Evolutionary conservation across 2,888 invertebrate genomes (phyloP).

Genomic region (Tubulanus polymorphus): DNA sequence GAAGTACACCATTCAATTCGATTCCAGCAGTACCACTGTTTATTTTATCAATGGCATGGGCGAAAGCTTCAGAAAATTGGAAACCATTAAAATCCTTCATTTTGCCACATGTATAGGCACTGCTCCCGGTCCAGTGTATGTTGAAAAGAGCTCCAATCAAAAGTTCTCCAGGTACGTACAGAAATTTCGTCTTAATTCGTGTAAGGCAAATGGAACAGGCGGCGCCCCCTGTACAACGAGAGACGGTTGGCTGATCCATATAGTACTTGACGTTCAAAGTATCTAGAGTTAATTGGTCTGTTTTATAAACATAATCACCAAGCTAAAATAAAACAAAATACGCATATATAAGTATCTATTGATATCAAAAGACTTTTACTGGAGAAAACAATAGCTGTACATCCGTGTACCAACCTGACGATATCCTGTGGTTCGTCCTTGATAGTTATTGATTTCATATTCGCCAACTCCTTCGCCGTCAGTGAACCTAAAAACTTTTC

Average conservation of each 20-base stretch:
- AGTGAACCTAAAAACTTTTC: slow-evolving; percentile 21
- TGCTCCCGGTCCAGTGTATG: slow-evolving; percentile 9
- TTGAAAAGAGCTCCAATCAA: slow-evolving; percentile 13
- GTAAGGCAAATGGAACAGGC: neutral
- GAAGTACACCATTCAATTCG: slow-evolving; percentile 24
- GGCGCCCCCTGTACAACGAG: neutral
- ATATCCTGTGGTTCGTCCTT: slow-evolving; percentile 14
- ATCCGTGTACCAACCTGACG: too few relatives aligned
- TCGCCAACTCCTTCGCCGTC: slow-evolving; percentile 28
- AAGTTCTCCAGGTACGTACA: slow-evolving; percentile 10
- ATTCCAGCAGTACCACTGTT: slow-evolving; percentile 30
- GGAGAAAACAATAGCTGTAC: too few relatives aligned
- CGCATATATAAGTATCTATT: too few relatives aligned
- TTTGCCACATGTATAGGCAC: slow-evolving; percentile 23
- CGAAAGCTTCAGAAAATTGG: slow-evolving; percentile 32
- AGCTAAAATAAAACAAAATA: too few relatives aligned
- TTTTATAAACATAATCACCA: too few relatives aligned
- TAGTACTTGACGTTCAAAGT: neutral
- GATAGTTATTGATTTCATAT: slow-evolving; percentile 20
- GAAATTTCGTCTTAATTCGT: neutral
- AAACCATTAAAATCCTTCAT: slow-evolving; percentile 27
- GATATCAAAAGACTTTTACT: too few relatives aligned
- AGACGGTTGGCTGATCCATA: neutral
- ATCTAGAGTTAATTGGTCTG: too few relatives aligned
- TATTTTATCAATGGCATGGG: slow-evolving; percentile 30